These are phyloP conservation scores for Frieseomelitta varia DNA, from an alignment of 1,140 invertebrate genomes.

Conservation along the genomic window DNA sequence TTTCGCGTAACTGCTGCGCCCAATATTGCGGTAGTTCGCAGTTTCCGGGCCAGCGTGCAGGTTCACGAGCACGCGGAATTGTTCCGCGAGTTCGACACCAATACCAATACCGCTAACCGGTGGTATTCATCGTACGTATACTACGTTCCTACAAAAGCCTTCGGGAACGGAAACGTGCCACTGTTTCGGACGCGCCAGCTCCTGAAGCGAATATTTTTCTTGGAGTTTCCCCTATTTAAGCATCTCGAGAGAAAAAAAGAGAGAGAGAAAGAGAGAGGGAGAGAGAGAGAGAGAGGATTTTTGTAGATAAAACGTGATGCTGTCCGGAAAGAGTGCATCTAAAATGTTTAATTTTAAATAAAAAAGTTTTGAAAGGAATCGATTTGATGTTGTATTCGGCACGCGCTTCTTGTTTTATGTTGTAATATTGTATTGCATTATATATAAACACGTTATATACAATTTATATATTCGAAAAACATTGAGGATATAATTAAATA, in stretches of 20 bases:
- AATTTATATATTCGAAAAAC: too few relatives aligned
- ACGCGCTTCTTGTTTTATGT: too few relatives aligned
- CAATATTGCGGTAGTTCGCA: slow-evolving; percentile 59
- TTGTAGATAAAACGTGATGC: not conserved
- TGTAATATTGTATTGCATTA: too few relatives aligned
- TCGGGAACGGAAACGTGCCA: slow-evolving; percentile 7
- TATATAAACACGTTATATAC: too few relatives aligned
- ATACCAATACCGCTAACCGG: slow-evolving; percentile 39
- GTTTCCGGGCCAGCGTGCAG: slow-evolving; percentile 36
- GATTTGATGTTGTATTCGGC: too few relatives aligned
- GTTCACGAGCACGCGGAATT: slow-evolving; percentile 19
- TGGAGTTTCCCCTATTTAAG: not conserved
- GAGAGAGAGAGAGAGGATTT: too few relatives aligned
- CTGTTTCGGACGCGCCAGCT: slow-evolving; percentile 10
- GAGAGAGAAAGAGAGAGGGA: too few relatives aligned
- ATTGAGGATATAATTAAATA: too few relatives aligned
- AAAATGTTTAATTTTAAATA: not conserved
- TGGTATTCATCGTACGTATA: slow-evolving; percentile 53
- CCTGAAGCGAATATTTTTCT: slow-evolving; percentile 37
- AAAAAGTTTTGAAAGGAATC: not conserved
- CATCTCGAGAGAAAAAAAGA: too few relatives aligned
- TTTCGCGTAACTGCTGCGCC: slow-evolving; percentile 46
- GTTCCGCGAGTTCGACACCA: slow-evolving; percentile 53
- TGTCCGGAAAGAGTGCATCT: not conserved
- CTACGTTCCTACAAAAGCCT: slow-evolving; percentile 17